Conservation (phyloP, 1,140 invertebrate genomes). For the Littorina saxatilis region DNA sequence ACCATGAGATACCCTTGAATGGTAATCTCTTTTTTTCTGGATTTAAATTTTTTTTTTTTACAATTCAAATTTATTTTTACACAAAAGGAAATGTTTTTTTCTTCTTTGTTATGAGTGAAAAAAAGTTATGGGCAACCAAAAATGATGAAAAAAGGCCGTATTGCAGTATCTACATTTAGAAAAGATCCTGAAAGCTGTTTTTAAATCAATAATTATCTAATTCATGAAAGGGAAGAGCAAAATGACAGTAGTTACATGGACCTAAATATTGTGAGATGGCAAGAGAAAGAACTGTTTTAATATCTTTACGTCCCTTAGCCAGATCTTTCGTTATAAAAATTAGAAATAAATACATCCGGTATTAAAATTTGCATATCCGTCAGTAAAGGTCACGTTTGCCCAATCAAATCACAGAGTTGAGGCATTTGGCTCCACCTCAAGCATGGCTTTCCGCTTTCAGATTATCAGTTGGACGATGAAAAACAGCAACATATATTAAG, state of each 20-base stretch:
- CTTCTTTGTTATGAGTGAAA: not conserved
- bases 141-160: not conserved
- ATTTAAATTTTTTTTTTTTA: not conserved
- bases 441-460: constrained; percentile 36
- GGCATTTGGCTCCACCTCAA: constrained; percentile 23
- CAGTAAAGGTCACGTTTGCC: constrained; percentile 35
- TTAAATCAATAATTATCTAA: too few relatives aligned
- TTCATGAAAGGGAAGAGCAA: too few relatives aligned
- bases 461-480: constrained; percentile 25
- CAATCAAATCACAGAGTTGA: constrained; percentile 39
- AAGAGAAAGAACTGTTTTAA: not conserved
- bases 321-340: constrained; percentile 38
- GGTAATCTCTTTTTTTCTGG: too few relatives aligned
- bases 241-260: too few relatives aligned
- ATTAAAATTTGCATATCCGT: constrained; percentile 49
- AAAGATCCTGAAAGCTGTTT: not conserved
- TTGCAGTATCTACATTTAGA: not conserved
- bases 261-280: too few relatives aligned
- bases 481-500: constrained; percentile 7
- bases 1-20: too few relatives aligned
- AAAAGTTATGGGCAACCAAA: not conserved
- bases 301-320: not conserved
- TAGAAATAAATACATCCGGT: constrained; percentile 32
- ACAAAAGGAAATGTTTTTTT: not conserved
- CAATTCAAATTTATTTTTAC: not conserved